Percentiles rank a stretch among this genome's conserved stretches.
Evolutionary conservation across 92 coral and sea anemone species (phyloP).

Genomic region (Nematostella vectensis): DNA sequence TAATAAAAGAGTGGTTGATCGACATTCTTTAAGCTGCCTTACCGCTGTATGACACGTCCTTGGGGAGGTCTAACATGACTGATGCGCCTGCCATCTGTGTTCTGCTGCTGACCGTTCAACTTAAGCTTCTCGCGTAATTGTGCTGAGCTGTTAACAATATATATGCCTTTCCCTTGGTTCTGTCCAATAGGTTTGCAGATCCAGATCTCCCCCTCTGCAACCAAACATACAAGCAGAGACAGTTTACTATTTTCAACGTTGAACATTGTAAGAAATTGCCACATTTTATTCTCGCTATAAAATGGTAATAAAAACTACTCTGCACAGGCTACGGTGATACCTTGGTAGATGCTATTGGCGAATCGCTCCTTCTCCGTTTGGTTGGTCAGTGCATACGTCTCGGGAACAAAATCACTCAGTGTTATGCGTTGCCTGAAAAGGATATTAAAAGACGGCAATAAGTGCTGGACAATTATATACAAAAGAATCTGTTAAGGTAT

Average conservation of each 20-base stretch:
- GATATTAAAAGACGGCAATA: neutral
- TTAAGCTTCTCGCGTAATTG: conserved; percentile 60
- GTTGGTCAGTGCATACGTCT: conserved; percentile 58
- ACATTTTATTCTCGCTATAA: neutral
- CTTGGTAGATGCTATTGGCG: conserved; percentile 77
- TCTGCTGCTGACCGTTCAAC: conserved; percentile 26
- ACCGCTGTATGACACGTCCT: conserved; percentile 81
- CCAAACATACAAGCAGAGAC: neutral
- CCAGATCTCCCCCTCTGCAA: conserved; percentile 91
- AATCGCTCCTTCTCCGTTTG: conserved; percentile 62
- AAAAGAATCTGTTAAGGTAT: neutral
- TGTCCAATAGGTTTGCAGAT: conserved; percentile 95
- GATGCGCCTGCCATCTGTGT: conserved; percentile 29
- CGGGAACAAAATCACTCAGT: conserved; percentile 81
- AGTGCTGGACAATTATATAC: neutral
- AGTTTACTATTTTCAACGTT: no score
- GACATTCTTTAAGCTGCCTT: no score
- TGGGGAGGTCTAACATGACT: conserved; percentile 49
- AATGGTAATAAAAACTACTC: neutral
- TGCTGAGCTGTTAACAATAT: conserved; percentile 49
- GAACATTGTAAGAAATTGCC: no score
- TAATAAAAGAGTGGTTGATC: no score
- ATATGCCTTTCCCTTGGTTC: conserved; percentile 95
- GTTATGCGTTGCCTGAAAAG: conserved; percentile 43
- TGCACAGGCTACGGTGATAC: conserved; percentile 21